Conservation (phyloP, 2,888 invertebrate genomes). For the Drosophila algonquin region DNA sequence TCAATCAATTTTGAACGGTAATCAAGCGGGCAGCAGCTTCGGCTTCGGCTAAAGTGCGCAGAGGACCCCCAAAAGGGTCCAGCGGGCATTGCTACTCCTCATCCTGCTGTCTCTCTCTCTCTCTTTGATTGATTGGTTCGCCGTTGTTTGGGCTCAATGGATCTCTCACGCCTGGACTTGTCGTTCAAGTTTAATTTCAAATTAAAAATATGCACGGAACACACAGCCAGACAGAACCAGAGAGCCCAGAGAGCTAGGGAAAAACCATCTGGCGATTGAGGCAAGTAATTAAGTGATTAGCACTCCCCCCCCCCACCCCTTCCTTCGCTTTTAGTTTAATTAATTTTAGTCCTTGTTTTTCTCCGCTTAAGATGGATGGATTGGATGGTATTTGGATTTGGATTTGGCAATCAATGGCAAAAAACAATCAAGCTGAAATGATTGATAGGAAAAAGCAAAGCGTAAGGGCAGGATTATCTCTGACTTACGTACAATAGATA, state of each 20-base stretch:
- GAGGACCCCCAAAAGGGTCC: slow-evolving; percentile 26
- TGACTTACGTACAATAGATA: no score
- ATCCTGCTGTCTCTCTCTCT: not conserved
- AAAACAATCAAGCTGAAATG: slow-evolving; percentile 31
- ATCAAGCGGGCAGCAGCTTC: slow-evolving; percentile 71
- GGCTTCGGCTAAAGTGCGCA: slow-evolving; percentile 73
- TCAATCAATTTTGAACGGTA: slow-evolving; percentile 80
- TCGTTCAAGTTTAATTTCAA: slow-evolving; percentile 73
- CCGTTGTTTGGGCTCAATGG: slow-evolving; percentile 62
- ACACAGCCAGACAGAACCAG: not conserved
- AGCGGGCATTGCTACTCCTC: slow-evolving; percentile 15
- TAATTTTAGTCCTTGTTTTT: slow-evolving; percentile 54
- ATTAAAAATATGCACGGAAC: slow-evolving; percentile 66
- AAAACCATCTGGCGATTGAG: slow-evolving; percentile 61
- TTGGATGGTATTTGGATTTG: slow-evolving; percentile 10
- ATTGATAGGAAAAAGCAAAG: slow-evolving; percentile 19
- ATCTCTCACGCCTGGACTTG: slow-evolving; percentile 56
- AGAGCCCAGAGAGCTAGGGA: slow-evolving; percentile 1
- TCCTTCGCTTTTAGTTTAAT: slow-evolving; percentile 62
- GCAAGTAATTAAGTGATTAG: slow-evolving; percentile 61
- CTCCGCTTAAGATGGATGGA: slow-evolving; percentile 21
- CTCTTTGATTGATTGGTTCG: slow-evolving; percentile 70
- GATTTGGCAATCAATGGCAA: slow-evolving; percentile 25
- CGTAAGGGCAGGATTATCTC: not conserved
- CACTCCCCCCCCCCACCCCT: slow-evolving; percentile 2